Conservation (phyloP, 1,140 invertebrate genomes). For the Mesaphorura yosii region DNA sequence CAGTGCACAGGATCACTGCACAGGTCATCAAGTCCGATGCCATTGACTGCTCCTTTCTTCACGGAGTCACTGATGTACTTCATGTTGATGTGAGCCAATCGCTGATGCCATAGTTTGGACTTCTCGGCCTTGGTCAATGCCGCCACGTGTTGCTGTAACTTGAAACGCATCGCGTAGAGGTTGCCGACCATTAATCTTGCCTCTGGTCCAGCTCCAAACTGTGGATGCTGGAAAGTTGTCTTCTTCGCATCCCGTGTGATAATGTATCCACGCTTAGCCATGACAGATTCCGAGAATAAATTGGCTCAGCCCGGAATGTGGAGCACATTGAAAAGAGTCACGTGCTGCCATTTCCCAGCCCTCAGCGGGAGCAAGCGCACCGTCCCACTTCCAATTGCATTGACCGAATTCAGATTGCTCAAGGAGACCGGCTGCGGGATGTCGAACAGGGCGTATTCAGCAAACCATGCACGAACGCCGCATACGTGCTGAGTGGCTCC, state of each 20-base stretch:
- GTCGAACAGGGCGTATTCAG: neutral
- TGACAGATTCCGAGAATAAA: conserved; percentile 6
- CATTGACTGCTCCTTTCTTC: neutral
- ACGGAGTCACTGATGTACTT: neutral
- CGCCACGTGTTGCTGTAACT: too few relatives aligned
- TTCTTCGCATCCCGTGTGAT: neutral
- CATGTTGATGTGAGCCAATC: neutral
- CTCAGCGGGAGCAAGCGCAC: conserved; percentile 8
- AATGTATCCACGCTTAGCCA: conserved; percentile 11
- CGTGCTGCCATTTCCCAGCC: neutral
- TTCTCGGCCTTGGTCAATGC: too few relatives aligned
- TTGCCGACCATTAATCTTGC: neutral
- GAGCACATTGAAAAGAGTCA: neutral
- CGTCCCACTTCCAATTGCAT: conserved; percentile 10
- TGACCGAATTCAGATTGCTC: neutral
- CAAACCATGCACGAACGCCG: conserved; percentile 11
- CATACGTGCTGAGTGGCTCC: conserved; percentile 11
- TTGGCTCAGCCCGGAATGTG: conserved; percentile 11
- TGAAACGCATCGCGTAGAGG: neutral
- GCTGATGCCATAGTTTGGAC: conserved; percentile 3
- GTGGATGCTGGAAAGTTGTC: neutral
- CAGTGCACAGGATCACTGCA: neutral
- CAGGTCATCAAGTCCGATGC: neutral
- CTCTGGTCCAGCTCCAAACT: neutral
- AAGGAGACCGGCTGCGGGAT: neutral